phyloP scores from a whole-genome alignment of 2,113 vertebrate species.

The Cyanoramphus novaezelandiae region DNA sequence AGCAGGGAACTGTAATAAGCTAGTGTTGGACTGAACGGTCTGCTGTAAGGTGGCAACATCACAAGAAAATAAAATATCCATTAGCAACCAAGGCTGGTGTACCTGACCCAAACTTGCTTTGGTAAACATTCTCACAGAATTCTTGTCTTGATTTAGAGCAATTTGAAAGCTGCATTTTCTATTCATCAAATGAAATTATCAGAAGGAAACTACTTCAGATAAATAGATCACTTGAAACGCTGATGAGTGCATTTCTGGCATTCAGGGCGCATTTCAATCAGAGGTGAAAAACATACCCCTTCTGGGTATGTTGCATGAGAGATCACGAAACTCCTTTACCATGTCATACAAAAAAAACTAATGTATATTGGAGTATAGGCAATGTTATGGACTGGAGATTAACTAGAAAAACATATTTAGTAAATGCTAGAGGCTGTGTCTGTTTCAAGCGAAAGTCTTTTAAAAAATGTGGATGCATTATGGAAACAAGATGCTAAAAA shows the following conservation, averaged over 20 bases:
- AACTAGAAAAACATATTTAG: not conserved
- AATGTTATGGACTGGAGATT: not conserved
- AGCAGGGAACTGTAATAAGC: not conserved
- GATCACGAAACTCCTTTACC: not conserved
- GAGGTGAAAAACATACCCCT: not conserved
- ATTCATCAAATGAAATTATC: conserved; percentile 59
- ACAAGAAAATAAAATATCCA: not conserved
- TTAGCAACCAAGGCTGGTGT: not conserved
- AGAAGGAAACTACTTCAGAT: conserved; percentile 51
- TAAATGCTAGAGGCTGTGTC: not conserved
- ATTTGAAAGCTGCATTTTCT: conserved; percentile 38
- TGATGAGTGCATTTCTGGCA: conserved; percentile 43
- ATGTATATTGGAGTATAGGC: not conserved
- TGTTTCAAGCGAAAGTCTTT: not conserved
- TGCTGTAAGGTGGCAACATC: not conserved
- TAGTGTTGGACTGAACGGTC: not conserved
- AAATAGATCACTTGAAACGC: conserved; percentile 56
- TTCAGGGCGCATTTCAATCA: conserved; percentile 45
- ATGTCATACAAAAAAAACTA: not conserved
- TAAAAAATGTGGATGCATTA: not conserved
- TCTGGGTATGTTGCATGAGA: not conserved
- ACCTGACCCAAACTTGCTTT: not conserved
- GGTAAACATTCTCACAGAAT: not conserved
- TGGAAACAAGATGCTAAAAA: not conserved
- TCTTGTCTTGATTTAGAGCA: not conserved